Percentiles rank a stretch among this genome's conserved stretches.
Conservation (phyloP, 1,140 invertebrate genomes). For the Heliconius congener region DNA sequence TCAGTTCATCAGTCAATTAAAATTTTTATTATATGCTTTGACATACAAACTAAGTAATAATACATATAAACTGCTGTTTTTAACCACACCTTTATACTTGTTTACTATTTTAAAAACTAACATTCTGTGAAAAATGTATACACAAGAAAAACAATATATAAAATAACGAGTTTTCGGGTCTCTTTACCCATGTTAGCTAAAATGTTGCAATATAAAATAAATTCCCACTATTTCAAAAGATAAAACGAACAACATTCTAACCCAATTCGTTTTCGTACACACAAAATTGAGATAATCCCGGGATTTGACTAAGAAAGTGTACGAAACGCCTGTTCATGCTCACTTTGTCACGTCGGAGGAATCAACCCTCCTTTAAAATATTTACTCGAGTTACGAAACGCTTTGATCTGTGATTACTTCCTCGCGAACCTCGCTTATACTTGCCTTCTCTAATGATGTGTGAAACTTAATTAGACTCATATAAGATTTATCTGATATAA, state of each 20-base stretch:
- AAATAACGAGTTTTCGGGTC: neutral
- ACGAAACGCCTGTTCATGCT: conserved; percentile 16
- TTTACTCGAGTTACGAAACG: conserved; percentile 9
- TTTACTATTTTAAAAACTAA: too few species aligned
- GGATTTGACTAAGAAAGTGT: conserved; percentile 19
- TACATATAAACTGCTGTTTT: too few species aligned
- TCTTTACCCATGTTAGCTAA: neutral
- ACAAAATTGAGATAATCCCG: conserved; percentile 17
- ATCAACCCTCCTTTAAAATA: conserved; percentile 26
- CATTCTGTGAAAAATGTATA: too few species aligned
- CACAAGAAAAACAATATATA: too few species aligned
- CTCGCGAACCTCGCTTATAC: neutral
- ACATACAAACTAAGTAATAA: too few species aligned
- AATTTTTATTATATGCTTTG: too few species aligned
- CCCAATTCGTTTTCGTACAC: neutral
- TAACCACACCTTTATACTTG: too few species aligned
- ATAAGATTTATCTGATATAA: neutral
- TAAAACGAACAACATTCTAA: neutral
- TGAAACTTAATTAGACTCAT: neutral
- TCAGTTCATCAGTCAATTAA: too few species aligned
- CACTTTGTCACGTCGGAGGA: conserved; percentile 21
- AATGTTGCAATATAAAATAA: neutral
- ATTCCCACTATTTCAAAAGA: neutral
- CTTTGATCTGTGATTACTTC: conserved; percentile 25
- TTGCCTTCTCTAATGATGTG: neutral